Base-by-base conservation (phyloP, 2,888 invertebrate species). In the Pseudococcus jackbeardsleyi region DNA sequence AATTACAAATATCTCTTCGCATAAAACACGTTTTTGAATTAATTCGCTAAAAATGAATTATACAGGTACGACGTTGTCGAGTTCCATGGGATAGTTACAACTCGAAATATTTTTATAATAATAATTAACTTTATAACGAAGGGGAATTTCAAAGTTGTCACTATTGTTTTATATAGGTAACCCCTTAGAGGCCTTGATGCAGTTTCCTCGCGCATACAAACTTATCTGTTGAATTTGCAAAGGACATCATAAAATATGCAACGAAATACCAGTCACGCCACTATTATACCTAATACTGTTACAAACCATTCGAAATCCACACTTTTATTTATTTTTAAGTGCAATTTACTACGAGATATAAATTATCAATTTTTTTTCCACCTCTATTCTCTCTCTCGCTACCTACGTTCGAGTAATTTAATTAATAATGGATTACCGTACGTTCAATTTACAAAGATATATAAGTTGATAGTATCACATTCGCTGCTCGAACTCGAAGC, bases 161-260 rank as follows among this genome's bases (percentile, higher is more conserved):
- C 22, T 9, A 77, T 42, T n/a, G 15, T 77, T 77, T 77, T 68
- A 26, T 68, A 26, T n/a, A n/a, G n/a, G 68, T 12, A 68, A 68
- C 68, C 68, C 68, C 68, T 68, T 54, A 8, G 54, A 54, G 54
- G n/a, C n/a, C 54, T n/a, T 54, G 54, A n/a, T 54, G 26, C 68
- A 26, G 26, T 68, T 26, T 26, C 19, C 26, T 68, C 68, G 12
- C 7, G 22, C 26, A 68, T 12, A 68, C 22, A 64, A 64, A 22
- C 64, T 64, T 64, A 64, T 64, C 64, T n/a, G 64, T 64, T 64
- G 19, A 72, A 26, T 33, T 33, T 72, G 12, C 72, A 72, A 72
- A 50, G 48, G 48, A 50, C 48, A 50, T 50, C 48, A 50, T 50
- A 50, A 50, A 50, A 50, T 72, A 72, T 33, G 11, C 33, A 72